Percentiles rank a stretch among this genome's conserved stretches.
phyloP scores from a whole-genome alignment of 1,140 invertebrate genomes.

The Panagrolaimus sp. region DNA sequence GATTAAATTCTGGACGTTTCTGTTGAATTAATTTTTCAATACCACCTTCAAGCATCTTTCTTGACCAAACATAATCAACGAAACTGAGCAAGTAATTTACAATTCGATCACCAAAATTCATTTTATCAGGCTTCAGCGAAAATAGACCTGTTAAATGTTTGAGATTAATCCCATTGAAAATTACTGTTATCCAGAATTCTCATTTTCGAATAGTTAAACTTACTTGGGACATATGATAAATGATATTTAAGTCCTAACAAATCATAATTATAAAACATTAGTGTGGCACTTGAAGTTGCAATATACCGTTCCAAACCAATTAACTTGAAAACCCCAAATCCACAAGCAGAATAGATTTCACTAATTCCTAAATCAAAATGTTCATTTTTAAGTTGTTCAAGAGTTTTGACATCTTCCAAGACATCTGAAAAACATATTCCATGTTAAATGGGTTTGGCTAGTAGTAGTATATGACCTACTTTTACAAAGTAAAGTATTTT shows the following conservation, averaged over 20 bases:
- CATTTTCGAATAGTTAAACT: too few relatives aligned
- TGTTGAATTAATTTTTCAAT: not conserved
- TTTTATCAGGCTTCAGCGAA: slow-evolving; percentile 14
- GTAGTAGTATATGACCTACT: too few relatives aligned
- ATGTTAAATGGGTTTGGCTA: not conserved
- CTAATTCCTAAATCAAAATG: slow-evolving; percentile 17
- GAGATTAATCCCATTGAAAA: not conserved
- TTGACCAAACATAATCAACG: too few relatives aligned
- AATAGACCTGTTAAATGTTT: not conserved
- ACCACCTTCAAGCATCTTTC: too few relatives aligned
- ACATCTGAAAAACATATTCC: not conserved
- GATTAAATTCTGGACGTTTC: too few relatives aligned
- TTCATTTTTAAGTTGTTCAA: slow-evolving; percentile 16
- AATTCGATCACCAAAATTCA: not conserved
- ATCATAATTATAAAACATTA: not conserved
- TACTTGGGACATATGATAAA: not conserved
- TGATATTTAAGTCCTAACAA: not conserved
- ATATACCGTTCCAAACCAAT: slow-evolving; percentile 18
- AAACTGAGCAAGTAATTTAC: slow-evolving; percentile 7
- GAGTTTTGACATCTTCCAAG: not conserved
- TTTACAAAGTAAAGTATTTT: not conserved
- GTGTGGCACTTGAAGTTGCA: not conserved
- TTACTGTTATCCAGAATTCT: too few relatives aligned
- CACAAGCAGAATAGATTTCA: slow-evolving; percentile 16
- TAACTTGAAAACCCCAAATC: slow-evolving; percentile 12